Evolutionary conservation across 2,113 vertebrate genomes (phyloP).

Genomic region (Prunella himalayana): DNA sequence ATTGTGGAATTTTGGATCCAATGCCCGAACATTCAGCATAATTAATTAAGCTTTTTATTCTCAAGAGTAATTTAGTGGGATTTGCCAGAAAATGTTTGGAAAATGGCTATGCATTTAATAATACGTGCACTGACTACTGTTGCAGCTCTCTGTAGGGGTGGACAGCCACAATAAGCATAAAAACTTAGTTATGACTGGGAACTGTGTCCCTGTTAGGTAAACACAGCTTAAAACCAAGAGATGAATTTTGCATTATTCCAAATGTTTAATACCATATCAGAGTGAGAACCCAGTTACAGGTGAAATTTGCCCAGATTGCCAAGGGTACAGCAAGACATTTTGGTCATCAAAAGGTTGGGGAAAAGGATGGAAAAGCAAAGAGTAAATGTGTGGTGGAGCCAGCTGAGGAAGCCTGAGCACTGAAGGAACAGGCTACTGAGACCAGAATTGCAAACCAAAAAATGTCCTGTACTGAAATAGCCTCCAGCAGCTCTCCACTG

Average conservation of each 20-base stretch:
- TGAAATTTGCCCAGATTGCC: background rate
- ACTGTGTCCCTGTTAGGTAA: accelerated
- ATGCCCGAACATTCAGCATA: background rate
- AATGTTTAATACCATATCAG: background rate
- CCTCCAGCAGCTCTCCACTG: background rate
- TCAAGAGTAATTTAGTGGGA: conserved; percentile 9
- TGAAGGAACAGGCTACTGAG: background rate
- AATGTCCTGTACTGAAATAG: background rate
- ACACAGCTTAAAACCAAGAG: background rate
- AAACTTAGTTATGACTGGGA: background rate
- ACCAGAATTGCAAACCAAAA: background rate
- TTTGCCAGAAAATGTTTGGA: conserved; percentile 1
- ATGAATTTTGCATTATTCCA: background rate
- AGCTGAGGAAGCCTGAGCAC: background rate
- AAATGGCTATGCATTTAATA: conserved; percentile 2
- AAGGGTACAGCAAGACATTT: background rate
- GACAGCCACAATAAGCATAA: background rate
- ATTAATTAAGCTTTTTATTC: conserved; percentile 58
- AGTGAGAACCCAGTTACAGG: background rate
- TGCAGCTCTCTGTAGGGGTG: background rate
- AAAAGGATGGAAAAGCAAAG: background rate
- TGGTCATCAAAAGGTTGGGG: background rate
- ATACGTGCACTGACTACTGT: background rate
- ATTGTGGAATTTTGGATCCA: conserved; percentile 39
- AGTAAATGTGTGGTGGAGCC: background rate